Conservation (phyloP, 2,113 vertebrate genomes). For the Hippopotamus amphibius region DNA sequence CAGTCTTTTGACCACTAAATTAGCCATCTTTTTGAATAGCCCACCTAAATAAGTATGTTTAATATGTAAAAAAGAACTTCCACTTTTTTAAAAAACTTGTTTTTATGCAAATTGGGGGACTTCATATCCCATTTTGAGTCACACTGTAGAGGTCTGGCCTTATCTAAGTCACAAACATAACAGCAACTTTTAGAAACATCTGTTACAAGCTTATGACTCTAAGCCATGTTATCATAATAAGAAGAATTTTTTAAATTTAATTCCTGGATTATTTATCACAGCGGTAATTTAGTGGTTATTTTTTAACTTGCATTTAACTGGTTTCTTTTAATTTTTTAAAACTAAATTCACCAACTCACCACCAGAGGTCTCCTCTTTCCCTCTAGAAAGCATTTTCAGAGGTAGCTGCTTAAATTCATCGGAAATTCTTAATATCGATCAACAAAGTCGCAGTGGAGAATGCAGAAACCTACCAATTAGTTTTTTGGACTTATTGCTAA, state of each 20-base stretch:
- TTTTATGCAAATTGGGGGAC: conserved; percentile 15
- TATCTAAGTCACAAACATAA: conserved; percentile 12
- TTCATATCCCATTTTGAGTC: not conserved
- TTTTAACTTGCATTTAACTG: conserved; percentile 34
- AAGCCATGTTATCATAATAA: conserved; percentile 38
- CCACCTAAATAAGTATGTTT: not conserved
- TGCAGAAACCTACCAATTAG: not conserved
- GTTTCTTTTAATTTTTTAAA: conserved; percentile 12
- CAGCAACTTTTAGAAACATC: conserved; percentile 32
- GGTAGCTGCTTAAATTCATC: not conserved
- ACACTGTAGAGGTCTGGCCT: not conserved
- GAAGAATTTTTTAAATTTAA: conserved; percentile 3
- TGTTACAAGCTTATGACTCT: not conserved
- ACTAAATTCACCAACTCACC: conserved; percentile 44
- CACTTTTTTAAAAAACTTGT: not conserved
- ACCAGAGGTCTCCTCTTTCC: conserved; percentile 75
- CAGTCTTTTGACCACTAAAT: not conserved
- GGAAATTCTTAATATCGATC: not conserved
- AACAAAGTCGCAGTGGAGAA: conserved; percentile 39
- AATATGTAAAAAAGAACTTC: not conserved
- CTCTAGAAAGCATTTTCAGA: not conserved
- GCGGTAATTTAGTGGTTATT: conserved; percentile 40
- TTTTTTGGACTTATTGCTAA: conserved; percentile 12
- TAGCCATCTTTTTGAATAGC: conserved; percentile 24
- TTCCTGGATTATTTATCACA: conserved; percentile 40